Base-by-base conservation (phyloP, 2,113 vertebrate species). In the Loxodonta africana region DNA sequence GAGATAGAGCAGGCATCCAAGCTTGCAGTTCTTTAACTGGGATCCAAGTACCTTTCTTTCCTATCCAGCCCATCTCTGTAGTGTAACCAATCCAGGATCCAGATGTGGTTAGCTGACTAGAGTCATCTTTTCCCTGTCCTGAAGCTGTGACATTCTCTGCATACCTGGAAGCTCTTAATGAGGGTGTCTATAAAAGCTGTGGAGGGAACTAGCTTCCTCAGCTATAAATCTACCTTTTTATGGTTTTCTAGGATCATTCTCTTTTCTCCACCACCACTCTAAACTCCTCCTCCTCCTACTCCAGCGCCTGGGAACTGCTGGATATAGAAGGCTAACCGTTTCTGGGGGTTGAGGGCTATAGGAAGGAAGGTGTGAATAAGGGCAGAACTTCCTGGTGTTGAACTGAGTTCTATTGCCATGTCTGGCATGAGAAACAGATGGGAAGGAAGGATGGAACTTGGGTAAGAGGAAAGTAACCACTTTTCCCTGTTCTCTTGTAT, bases 141-240 rank as follows among this genome's bases (percentile, higher is more conserved):
- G 48, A 96, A 97, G 88, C 88, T 97, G 93, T 83, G 90, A 77
- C 97, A 98, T 98, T 98, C 97, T 93, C 97, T 82, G 94, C 95
- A 97, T 98, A 96, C 94, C 98, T 98, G 95, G 94, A 82, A 94
- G 96, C 95, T 98, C 92, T 98, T 98, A 97, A 98, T 98, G 98
- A 98, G 97, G 57, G 87, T 91, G 48, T 97, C 98, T 97, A 78
- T 97, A 98, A 98, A 98, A 95, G 87, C 94, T 96, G 25, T 11
- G 77, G 94, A 48, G 71, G 62, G 95, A 92, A 74, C 91, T 41
- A 67, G 41, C 94, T 97, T 97, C 82, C 87, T 96, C 92, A 67
- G 96, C 94, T 98, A 83, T 98, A 98, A 98, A 97, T 96, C 97
- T 96, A 44, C 62, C 74, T 98, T 98, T 98, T 94, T 98, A 91